Conservation (phyloP, 2,113 vertebrate genomes). For the Jacana jacana region DNA sequence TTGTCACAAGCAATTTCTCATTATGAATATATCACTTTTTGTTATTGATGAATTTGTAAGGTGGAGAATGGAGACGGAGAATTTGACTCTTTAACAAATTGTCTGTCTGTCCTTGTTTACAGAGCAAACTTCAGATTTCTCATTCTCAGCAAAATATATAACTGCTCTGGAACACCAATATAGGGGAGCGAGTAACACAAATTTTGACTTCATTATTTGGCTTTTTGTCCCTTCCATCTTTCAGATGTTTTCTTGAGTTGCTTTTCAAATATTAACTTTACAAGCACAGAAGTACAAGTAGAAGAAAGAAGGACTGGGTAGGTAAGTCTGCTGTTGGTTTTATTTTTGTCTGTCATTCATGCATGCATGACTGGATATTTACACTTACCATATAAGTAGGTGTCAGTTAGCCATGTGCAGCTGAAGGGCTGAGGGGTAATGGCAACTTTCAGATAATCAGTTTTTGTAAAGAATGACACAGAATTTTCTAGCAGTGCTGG, state of each 20-base stretch:
- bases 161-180: background rate
- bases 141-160: background rate
- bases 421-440: background rate
- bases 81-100: background rate
- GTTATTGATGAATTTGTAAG: background rate
- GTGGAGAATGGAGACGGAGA: background rate
- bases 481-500: background rate
- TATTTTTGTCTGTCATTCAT: background rate
- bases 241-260: background rate
- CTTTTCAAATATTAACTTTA: background rate
- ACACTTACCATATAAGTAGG: background rate
- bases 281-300: fast-evolving
- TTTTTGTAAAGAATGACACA: background rate
- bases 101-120: background rate
- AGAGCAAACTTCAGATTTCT: background rate
- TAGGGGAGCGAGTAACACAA: background rate
- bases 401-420: background rate
- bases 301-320: background rate
- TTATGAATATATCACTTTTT: background rate
- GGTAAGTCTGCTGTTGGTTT: background rate
- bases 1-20: background rate
- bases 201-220: background rate
- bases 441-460: background rate
- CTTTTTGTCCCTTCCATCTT: background rate
- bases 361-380: background rate